These are phyloP conservation scores for Micromussa lordhowensis DNA, from an alignment of 92 coral and sea anemone species.

Conservation along the genomic window DNA sequence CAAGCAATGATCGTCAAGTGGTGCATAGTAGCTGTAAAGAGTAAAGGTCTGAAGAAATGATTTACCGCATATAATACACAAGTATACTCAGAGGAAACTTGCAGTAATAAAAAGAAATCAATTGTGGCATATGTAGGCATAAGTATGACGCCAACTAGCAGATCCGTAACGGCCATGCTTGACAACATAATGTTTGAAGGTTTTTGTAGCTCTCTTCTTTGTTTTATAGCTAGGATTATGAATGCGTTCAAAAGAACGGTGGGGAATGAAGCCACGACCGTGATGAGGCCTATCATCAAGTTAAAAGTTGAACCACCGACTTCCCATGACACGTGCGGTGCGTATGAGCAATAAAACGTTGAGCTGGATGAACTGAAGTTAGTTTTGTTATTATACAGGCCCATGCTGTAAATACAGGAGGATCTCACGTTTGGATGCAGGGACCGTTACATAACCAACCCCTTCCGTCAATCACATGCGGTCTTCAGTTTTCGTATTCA, in stretches of 20 bases:
- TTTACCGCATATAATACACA: background rate
- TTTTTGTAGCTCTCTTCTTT: too few relatives aligned
- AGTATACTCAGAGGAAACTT: background rate
- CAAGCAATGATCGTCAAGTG: background rate
- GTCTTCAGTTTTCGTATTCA: too few relatives aligned
- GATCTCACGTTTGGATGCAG: too few relatives aligned
- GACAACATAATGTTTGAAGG: too few relatives aligned
- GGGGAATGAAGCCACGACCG: background rate
- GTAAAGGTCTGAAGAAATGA: background rate
- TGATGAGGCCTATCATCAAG: background rate
- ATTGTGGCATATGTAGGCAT: background rate
- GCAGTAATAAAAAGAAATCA: background rate
- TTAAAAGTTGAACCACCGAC: background rate
- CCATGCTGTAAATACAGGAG: background rate
- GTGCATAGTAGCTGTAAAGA: background rate
- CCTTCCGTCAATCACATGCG: too few relatives aligned
- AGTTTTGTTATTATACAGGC: background rate
- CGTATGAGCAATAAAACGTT: background rate
- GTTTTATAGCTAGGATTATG: too few relatives aligned
- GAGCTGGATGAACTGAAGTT: background rate
- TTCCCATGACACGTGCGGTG: background rate
- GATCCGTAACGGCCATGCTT: conserved; percentile 11
- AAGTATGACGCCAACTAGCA: background rate
- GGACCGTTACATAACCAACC: background rate
- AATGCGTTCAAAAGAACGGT: conserved; percentile 1